Evolutionary conservation across 1,140 invertebrate genomes (phyloP).

Genomic region (Drosophila melanica): DNA sequence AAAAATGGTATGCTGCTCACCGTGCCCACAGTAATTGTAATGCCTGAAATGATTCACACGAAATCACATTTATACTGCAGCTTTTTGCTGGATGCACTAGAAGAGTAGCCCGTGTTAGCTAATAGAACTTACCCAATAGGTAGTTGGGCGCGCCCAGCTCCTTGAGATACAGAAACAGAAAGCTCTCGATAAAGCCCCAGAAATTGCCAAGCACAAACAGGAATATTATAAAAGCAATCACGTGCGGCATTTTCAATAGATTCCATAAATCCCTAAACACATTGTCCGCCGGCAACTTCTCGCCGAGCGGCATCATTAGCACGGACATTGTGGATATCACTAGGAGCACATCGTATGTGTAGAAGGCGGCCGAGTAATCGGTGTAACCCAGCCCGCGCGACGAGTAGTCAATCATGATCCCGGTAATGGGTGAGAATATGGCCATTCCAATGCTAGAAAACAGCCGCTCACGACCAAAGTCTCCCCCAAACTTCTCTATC

Average conservation of each 20-base stretch:
- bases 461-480: slow-evolving; percentile 91
- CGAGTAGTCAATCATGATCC: slow-evolving; percentile 89
- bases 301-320: slow-evolving; percentile 89
- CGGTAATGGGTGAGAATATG: slow-evolving; percentile 91
- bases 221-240: slow-evolving; percentile 90
- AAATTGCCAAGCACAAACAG: slow-evolving; percentile 90
- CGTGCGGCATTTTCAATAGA: slow-evolving; percentile 89
- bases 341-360: slow-evolving; percentile 89
- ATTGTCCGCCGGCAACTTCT: slow-evolving; percentile 89
- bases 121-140: slow-evolving; percentile 87
- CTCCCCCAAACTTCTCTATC: slow-evolving; percentile 91
- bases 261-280: slow-evolving; percentile 88
- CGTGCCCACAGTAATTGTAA: slow-evolving; percentile 92
- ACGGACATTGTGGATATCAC: slow-evolving; percentile 88
- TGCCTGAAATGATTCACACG: slow-evolving; percentile 83
- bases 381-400: slow-evolving; percentile 88
- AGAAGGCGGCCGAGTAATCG: slow-evolving; percentile 91
- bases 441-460: slow-evolving; percentile 92
- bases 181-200: slow-evolving; percentile 94
- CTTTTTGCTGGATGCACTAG: background rate
- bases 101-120: background rate
- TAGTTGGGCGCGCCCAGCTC: slow-evolving; percentile 92
- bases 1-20: slow-evolving; percentile 91
- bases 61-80: background rate
- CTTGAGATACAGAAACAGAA: slow-evolving; percentile 92